Evolutionary conservation across 37 sponge, comb jelly and placozoan species (phyloP), one percentile per base, ranked within the genome.

Genomic region (Axinella damicornis): DNA sequence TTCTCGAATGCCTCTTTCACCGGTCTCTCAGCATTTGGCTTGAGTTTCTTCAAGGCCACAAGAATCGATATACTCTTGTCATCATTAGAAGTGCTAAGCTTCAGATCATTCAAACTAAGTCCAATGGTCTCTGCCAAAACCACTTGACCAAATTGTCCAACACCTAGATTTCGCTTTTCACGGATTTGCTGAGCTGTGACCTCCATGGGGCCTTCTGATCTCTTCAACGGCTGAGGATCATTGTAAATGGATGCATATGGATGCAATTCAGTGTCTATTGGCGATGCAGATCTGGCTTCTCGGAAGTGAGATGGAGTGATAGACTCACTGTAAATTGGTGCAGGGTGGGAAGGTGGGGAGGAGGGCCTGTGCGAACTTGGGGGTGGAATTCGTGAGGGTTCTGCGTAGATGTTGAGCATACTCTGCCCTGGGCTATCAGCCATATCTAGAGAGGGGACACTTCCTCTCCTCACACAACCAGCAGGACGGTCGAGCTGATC

Each of bases 41-140:
- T 88, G 56, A 92, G 69, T 65, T 57, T 74, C 74, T 92, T 92
- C 21, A 92, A 71, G 39, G 93, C 93, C 46, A 92, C 93, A 28
- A 65, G 58, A n/a, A 84, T 61, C 5, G 80, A 63, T 25, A 78
- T 53, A 60, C 79, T 77, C 16, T 37, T 63, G 60, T 84, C 79
- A 1, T 67, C 59, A 34, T 90, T 71, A 28, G 21, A 56, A 20
- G 61, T 46, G 55, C 65, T 79, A 46, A 79, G 54, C 17, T 61
- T 28, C 28, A 90, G 53, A 16, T 80, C 90, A 71, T 84, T 84
- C 31, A 90, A 27, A 36, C 85, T 84, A 39, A 90, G 60, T 1
- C 75, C 81, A 20, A 78, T 62, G 11, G 90, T 83, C 53, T 69
- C 69, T 0, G 85, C 90, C 13, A 90, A 78, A 19, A 84, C 37